Conservation (phyloP, 2,797 vertebrate genomes). For the Phylloscopus collybita region DNA sequence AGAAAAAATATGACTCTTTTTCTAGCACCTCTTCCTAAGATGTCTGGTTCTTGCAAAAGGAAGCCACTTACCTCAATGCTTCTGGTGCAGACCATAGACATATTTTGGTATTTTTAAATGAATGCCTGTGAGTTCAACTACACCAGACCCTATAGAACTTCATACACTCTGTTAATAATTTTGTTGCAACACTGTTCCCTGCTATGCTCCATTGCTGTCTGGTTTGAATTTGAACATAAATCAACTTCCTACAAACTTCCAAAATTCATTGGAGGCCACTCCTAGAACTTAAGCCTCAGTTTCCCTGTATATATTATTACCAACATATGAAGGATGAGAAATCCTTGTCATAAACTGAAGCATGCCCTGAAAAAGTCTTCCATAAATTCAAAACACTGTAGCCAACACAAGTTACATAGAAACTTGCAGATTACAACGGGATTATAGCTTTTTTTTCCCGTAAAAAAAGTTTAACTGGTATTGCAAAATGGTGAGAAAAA, state of each 20-base stretch:
- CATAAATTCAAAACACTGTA: background rate
- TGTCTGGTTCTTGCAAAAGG: background rate
- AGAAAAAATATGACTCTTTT: background rate
- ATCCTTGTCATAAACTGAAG: background rate
- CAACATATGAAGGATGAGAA: background rate
- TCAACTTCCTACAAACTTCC: background rate
- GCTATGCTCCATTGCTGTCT: background rate
- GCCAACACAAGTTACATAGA: background rate
- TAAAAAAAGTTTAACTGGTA: background rate
- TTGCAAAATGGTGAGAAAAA: background rate
- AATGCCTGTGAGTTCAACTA: background rate
- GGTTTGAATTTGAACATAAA: background rate
- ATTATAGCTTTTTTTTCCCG: background rate
- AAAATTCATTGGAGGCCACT: background rate
- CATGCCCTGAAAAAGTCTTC: background rate
- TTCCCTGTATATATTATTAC: background rate
- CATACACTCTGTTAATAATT: background rate
- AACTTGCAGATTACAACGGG: background rate
- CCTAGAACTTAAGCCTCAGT: background rate
- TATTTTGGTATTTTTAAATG: background rate
- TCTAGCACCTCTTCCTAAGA: background rate
- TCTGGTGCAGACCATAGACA: background rate
- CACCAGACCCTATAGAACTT: fast-evolving
- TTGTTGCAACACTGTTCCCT: background rate
- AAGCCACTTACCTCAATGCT: background rate